Conservation (phyloP, 2,797 vertebrate species). For the Coluber constrictor region DNA sequence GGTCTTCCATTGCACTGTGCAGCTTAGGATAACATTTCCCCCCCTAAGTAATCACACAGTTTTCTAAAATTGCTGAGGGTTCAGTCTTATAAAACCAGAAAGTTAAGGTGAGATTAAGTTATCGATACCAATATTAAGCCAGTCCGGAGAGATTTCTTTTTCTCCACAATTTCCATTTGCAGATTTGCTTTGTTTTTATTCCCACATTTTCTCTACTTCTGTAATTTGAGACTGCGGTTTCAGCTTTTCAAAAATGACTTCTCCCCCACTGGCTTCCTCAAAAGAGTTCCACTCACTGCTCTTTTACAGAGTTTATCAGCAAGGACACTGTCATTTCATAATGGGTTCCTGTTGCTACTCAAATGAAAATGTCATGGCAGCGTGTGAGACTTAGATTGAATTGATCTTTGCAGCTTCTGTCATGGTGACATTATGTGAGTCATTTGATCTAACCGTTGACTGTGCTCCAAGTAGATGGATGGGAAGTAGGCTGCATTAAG, state of each 20-base stretch:
- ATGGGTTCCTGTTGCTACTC: conserved; percentile 23
- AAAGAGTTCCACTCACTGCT: not conserved
- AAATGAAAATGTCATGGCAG: conserved; percentile 36
- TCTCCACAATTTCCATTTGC: not conserved
- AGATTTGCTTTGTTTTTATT: not conserved
- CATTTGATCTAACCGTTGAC: conserved; percentile 31
- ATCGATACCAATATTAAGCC: not conserved
- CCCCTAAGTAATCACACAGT: not conserved
- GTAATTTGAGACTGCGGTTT: conserved; percentile 11
- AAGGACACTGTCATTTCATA: conserved; percentile 38
- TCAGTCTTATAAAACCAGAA: not conserved
- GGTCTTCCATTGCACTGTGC: not conserved
- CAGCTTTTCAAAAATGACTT: not conserved
- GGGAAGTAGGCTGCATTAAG: not conserved
- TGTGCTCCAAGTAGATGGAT: not conserved
- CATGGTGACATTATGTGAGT: conserved; percentile 19
- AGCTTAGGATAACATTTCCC: not conserved
- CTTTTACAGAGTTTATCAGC: conserved; percentile 5
- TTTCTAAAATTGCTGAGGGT: not conserved
- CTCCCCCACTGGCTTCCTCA: not conserved
- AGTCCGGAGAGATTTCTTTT: not conserved
- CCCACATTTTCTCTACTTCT: conserved; percentile 1
- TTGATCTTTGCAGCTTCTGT: conserved; percentile 35
- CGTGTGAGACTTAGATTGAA: conserved; percentile 11
- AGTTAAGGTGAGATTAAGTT: not conserved